These are phyloP conservation scores for Chrysocyon brachyurus DNA, from an alignment of 2,797 vertebrate species.

Conservation along the genomic window DNA sequence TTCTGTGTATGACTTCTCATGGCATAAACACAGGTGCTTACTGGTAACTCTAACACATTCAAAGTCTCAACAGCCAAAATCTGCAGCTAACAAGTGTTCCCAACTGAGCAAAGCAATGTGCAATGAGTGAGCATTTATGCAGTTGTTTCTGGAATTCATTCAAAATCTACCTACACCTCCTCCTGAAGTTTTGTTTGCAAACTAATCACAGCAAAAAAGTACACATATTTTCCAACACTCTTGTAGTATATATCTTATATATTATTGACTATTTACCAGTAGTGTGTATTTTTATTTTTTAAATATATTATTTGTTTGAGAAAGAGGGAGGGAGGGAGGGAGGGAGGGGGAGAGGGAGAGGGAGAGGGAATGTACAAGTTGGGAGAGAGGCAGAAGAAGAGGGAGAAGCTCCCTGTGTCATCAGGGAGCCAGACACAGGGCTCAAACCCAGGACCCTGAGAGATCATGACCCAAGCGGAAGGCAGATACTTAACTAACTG, in stretches of 20 bases:
- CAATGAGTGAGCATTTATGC: background rate
- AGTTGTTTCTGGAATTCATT: background rate
- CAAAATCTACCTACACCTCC: slow-evolving; percentile 27
- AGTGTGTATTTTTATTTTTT: background rate
- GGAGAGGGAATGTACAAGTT: too few relatives aligned
- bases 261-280: background rate
- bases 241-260: background rate
- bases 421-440: background rate
- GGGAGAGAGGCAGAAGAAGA: background rate
- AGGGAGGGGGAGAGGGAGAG: too few relatives aligned
- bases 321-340: too few relatives aligned
- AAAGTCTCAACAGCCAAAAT: background rate
- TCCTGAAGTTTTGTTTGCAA: background rate
- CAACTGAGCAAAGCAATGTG: background rate
- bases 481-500: background rate
- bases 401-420: background rate
- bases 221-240: slow-evolving; percentile 19
- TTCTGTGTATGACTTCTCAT: background rate
- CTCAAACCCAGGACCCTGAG: background rate
- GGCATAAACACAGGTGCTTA: background rate
- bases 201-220: background rate
- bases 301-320: background rate
- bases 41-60: background rate
- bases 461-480: background rate
- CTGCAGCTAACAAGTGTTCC: background rate